Base-by-base conservation (phyloP, 2,113 vertebrate species). In the Gnathonemus echidnorhynchus region DNA sequence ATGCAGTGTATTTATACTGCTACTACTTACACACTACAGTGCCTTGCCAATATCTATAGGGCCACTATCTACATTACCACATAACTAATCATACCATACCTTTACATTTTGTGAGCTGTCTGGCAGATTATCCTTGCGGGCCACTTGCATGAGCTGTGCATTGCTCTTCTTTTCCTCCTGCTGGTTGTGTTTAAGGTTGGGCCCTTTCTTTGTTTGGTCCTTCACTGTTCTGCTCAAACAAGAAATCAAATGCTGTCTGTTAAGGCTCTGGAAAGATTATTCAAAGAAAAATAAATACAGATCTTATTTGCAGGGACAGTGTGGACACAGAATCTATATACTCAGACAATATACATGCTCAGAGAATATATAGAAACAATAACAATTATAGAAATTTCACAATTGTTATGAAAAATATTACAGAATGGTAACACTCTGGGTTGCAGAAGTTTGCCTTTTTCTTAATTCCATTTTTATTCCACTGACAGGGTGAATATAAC, bases 141-240 rank as follows among this genome's bases (percentile, higher is more conserved):
- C 17, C 42, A 85, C 89, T 52, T 85, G 80, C 7, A 80, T 56
- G 62, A 27, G 58, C 58, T 88, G 88, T 4, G 46, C 35, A 2
- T 58, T 62, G 58, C 9, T 53, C 89, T 89, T 89, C 89, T 86
- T 89, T 1, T 89, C 89, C 50, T 80, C 89, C 49, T 89, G 89
- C 39, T 56, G 89, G 52, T 45, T 56, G 42, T 27, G 77, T 42
- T 89, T 89, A 13, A 89, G 52, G 52, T 86, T 89, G 31, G 52
- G 19, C 5, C 50, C 89, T 56, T 89, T 89, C 89, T 89, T 89
- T 21, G 31, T 27, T 53, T 89, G 89, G 39, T 89, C 89, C 42
- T 89, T 89, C 19, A 50, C 50, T n/a, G 80, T 80, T 48, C 89
- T 89, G 80, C 80, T 5, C 21, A 89, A 52, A 62, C 24, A 58